Evolutionary conservation across 2,888 invertebrate genomes (phyloP).

Genomic region (Drosophila robusta): DNA sequence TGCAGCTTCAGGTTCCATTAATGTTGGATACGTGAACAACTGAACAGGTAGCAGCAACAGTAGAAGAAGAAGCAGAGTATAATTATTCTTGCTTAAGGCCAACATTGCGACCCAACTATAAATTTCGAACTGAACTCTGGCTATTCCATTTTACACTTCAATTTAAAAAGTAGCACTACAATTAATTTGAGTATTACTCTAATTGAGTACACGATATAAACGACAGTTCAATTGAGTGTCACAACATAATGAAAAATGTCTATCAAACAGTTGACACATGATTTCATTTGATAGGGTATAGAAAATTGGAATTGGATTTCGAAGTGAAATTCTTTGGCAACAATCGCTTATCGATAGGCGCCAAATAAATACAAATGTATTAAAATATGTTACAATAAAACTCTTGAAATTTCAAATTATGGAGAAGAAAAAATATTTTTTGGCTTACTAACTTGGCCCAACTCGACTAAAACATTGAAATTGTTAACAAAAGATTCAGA

Average conservation of each 20-base stretch:
- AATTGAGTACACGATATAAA: not conserved
- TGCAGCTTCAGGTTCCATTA: not conserved
- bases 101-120: slow-evolving; percentile 15
- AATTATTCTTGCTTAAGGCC: not conserved
- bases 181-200: not conserved
- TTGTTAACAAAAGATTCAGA: not conserved
- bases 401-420: not conserved
- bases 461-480: too few species aligned
- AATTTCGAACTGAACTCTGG: not conserved
- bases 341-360: slow-evolving; percentile 55
- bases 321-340: slow-evolving; percentile 26
- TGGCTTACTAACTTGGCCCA: too few species aligned
- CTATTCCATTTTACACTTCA: not conserved
- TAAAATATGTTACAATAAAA: not conserved
- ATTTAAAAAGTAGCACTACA: too few species aligned
- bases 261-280: not conserved
- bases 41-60: not conserved
- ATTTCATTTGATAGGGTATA: not conserved
- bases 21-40: not conserved
- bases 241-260: not conserved
- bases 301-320: slow-evolving; percentile 21
- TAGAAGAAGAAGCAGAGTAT: not conserved
- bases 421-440: too few species aligned
- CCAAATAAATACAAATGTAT: too few species aligned
- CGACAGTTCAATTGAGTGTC: not conserved